phyloP scores from a whole-genome alignment of 2,888 invertebrate species.

The Chymomyza amoena region DNA sequence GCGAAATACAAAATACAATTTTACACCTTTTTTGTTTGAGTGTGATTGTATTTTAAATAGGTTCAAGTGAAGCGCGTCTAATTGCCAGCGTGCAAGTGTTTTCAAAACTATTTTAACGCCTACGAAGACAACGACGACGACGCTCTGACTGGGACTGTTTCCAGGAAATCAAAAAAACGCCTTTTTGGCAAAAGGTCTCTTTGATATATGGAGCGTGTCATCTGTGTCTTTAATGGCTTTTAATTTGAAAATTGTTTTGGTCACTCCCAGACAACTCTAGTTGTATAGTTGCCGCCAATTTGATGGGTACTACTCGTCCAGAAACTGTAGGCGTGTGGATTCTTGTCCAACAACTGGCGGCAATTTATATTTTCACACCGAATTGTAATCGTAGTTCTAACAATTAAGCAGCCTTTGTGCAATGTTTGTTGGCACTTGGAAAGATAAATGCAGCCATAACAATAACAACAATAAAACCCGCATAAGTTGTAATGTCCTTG shows the following conservation, averaged over 20 bases:
- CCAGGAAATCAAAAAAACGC: constrained; percentile 60
- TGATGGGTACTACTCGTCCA: background rate
- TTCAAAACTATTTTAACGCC: constrained; percentile 62
- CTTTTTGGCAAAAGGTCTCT: background rate
- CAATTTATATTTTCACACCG: constrained; percentile 4
- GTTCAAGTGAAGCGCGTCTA: constrained; percentile 73
- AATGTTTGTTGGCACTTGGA: constrained; percentile 57
- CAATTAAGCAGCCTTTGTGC: constrained; percentile 4
- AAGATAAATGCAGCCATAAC: background rate
- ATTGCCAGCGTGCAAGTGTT: constrained; percentile 69
- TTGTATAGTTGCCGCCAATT: constrained; percentile 16
- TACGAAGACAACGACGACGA: background rate
- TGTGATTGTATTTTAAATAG: constrained; percentile 72
- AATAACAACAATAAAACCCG: constrained; percentile 36
- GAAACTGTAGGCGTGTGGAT: constrained; percentile 34
- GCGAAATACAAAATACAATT: constrained; percentile 57
- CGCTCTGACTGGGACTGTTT: constrained; percentile 39
- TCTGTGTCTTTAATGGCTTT: constrained; percentile 71
- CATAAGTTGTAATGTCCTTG: constrained; percentile 30
- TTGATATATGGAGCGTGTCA: constrained; percentile 73
- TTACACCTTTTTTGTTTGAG: constrained; percentile 63
- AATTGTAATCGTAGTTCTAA: background rate
- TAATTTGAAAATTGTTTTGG: constrained; percentile 68
- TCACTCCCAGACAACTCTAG: constrained; percentile 42
- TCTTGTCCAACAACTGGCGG: constrained; percentile 62